Conservation (phyloP, 2,888 invertebrate genomes). For the Melanotus villosus region DNA sequence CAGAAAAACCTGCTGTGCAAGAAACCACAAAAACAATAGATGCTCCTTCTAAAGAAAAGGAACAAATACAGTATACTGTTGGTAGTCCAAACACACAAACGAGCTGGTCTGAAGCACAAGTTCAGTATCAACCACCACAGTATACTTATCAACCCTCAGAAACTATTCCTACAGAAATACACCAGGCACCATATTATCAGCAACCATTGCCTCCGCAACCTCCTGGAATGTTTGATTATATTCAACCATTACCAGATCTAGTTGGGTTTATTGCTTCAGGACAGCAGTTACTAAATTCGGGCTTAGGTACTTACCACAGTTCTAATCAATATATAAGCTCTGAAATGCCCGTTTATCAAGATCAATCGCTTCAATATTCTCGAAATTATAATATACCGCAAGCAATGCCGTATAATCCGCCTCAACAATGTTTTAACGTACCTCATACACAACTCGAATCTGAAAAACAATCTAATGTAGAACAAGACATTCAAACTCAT, state of each 20-base stretch:
- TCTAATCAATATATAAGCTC: conserved; percentile 46
- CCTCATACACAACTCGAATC: not conserved
- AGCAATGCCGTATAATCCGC: conserved; percentile 7
- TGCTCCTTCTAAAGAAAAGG: not conserved
- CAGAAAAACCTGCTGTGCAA: not conserved
- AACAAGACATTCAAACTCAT: conserved; percentile 1
- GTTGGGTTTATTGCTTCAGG: conserved; percentile 70
- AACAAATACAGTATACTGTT: not conserved
- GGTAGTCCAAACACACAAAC: not conserved
- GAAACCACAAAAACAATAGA: not conserved
- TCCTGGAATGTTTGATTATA: conserved; percentile 67
- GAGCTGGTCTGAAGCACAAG: conserved; percentile 49
- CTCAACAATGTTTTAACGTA: conserved; percentile 2
- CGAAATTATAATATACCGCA: conserved; percentile 17
- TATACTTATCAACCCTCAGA: conserved; percentile 49
- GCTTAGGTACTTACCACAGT: conserved; percentile 68
- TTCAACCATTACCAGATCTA: conserved; percentile 69
- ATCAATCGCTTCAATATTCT: conserved; percentile 30
- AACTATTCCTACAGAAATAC: conserved; percentile 40
- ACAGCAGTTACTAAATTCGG: conserved; percentile 68
- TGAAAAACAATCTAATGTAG: not conserved
- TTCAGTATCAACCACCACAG: conserved; percentile 56
- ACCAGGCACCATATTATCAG: conserved; percentile 46
- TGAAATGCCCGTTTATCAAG: conserved; percentile 47
- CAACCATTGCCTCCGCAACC: conserved; percentile 48